Percentiles rank a stretch among this genome's conserved stretches.
Evolutionary conservation across 2,113 vertebrate species (phyloP).

Genomic region (Papio anubis): DNA sequence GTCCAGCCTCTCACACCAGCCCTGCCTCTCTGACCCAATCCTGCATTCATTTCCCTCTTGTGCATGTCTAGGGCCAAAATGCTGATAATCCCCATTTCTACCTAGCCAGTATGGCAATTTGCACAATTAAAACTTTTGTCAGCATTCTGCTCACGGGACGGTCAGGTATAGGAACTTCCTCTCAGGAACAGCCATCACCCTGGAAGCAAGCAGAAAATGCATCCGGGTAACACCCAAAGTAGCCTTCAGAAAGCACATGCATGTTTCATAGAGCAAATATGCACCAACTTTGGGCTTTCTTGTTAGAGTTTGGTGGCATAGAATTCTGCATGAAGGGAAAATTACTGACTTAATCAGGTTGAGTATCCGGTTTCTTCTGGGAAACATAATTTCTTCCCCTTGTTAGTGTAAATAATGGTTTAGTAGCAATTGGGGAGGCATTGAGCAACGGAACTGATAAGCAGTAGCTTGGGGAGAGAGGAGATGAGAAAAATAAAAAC

Average conservation of each 20-base stretch:
- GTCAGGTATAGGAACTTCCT: too few species aligned
- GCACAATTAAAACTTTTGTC: not conserved
- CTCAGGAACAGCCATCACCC: not conserved
- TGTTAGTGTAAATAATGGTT: not conserved
- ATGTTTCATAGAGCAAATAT: accelerated
- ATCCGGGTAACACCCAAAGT: accelerated
- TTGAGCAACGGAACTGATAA: not conserved
- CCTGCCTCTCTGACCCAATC: not conserved
- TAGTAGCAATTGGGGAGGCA: not conserved
- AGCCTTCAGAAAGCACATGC: accelerated
- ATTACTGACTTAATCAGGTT: not conserved
- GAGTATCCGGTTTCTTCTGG: not conserved
- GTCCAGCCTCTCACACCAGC: not conserved
- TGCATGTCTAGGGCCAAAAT: accelerated
- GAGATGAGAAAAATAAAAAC: not conserved
- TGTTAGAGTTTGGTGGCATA: not conserved
- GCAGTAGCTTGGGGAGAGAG: too few species aligned
- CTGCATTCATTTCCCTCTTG: not conserved
- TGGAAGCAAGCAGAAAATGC: not conserved
- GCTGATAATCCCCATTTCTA: accelerated
- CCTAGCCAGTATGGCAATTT: accelerated
- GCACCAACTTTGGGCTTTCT: accelerated
- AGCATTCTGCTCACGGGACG: not conserved
- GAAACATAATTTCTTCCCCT: not conserved
- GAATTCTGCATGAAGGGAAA: not conserved